Conservation (phyloP, 2,797 vertebrate species). For the Rhinatrema bivittatum region DNA sequence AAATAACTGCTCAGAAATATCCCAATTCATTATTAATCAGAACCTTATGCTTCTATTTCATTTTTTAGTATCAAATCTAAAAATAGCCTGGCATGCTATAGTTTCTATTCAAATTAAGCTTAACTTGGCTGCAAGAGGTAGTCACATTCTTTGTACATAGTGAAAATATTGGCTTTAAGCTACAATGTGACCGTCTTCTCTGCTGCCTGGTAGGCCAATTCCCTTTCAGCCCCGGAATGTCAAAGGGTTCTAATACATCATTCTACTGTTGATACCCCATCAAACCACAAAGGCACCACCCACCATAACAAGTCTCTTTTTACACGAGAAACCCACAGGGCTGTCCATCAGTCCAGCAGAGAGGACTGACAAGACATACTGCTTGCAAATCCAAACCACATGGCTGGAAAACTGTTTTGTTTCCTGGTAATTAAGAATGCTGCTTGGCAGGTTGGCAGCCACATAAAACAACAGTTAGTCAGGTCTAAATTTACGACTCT, state of each 20-base stretch:
- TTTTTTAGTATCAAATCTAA: too few species aligned
- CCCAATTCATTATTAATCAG: too few species aligned
- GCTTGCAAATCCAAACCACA: constrained; percentile 65
- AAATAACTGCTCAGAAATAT: too few species aligned
- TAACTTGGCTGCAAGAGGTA: too few species aligned
- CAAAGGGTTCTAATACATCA: constrained; percentile 25
- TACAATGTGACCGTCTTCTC: constrained; percentile 36
- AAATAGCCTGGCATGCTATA: too few species aligned
- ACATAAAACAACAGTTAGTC: constrained; percentile 65
- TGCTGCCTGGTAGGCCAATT: constrained; percentile 6
- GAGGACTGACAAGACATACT: constrained; percentile 61
- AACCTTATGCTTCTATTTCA: too few species aligned
- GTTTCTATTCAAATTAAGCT: too few species aligned
- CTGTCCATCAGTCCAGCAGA: constrained; percentile 51
- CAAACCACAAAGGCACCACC: constrained; percentile 47
- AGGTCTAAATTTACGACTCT: constrained; percentile 61
- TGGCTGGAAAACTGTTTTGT: constrained; percentile 62
- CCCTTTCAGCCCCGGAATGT: constrained; percentile 19
- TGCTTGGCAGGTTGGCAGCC: constrained; percentile 66
- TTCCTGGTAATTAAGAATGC: constrained; percentile 72
- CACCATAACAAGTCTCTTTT: constrained; percentile 28
- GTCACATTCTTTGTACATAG: too few species aligned
- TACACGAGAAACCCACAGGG: constrained; percentile 36
- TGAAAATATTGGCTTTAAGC: constrained; percentile 29
- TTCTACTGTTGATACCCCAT: constrained; percentile 31